phyloP scores from a whole-genome alignment of 2,113 vertebrate genomes.

The Triplophysa dalaica region DNA sequence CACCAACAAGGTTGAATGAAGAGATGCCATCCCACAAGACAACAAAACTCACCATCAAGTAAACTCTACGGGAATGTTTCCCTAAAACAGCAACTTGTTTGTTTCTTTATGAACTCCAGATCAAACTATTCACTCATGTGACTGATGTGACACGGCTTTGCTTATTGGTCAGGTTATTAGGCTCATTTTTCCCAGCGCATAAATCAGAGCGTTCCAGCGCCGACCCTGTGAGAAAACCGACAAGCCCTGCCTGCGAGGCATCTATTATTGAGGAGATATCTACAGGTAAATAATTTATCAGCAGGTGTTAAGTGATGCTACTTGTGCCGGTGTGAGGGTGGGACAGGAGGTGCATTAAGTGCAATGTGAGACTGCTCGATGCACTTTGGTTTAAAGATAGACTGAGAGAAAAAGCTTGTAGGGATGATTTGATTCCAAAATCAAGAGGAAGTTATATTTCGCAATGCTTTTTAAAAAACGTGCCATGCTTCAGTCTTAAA shows the following conservation, averaged over 20 bases:
- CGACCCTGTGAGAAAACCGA: background rate
- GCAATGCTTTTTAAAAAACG: too few relatives aligned
- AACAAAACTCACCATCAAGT: background rate
- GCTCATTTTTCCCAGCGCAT: slow-evolving; percentile 31
- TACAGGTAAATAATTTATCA: slow-evolving; percentile 70
- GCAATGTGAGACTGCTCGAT: slow-evolving; percentile 7
- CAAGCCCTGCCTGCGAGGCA: slow-evolving; percentile 43
- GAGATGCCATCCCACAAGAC: background rate
- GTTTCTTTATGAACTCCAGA: background rate
- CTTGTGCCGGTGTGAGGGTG: slow-evolving; percentile 44
- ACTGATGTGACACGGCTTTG: background rate
- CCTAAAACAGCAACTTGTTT: background rate
- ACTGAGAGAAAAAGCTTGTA: background rate
- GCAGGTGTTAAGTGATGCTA: slow-evolving; percentile 64
- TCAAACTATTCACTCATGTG: slow-evolving; percentile 2
- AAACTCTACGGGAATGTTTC: background rate
- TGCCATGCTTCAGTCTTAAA: too few relatives aligned
- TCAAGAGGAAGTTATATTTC: too few relatives aligned
- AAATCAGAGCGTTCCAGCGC: slow-evolving; percentile 31
- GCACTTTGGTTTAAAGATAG: slow-evolving; percentile 6
- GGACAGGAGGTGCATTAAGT: slow-evolving; percentile 8
- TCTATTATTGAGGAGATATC: slow-evolving; percentile 68
- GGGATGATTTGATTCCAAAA: background rate
- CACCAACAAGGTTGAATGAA: slow-evolving; percentile 57
- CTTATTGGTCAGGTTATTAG: slow-evolving; percentile 17